A percentile compares a stretch with the other conserved stretches of the same genome.
Evolutionary conservation across 2,888 invertebrate genomes (phyloP).

Genomic region (Campaea margaritaria): DNA sequence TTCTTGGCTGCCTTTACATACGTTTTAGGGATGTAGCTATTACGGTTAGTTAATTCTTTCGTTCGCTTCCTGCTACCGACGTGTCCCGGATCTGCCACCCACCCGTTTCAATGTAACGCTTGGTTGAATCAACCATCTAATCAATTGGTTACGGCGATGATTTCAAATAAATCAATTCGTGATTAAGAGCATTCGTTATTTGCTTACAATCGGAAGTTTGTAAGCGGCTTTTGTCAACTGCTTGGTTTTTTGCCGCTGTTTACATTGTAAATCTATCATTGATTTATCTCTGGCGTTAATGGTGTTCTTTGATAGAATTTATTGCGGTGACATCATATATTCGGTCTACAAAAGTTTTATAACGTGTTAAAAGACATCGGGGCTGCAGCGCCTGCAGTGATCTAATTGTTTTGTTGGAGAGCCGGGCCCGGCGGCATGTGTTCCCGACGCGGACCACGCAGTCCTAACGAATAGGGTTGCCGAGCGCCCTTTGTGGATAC

Average conservation of each 20-base stretch:
- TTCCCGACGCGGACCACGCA: slow-evolving; percentile 38
- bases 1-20: slow-evolving; percentile 44
- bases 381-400: slow-evolving; percentile 52
- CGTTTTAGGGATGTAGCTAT: slow-evolving; percentile 46
- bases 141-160: slow-evolving; percentile 66
- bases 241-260: slow-evolving; percentile 38
- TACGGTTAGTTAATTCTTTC: slow-evolving; percentile 66
- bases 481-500: slow-evolving; percentile 38
- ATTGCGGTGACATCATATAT: slow-evolving; percentile 42
- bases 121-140: slow-evolving; percentile 58
- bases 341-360: slow-evolving; percentile 54
- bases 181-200: slow-evolving; percentile 54
- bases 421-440: slow-evolving; percentile 57
- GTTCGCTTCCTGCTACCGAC: slow-evolving; percentile 51
- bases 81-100: slow-evolving; percentile 44
- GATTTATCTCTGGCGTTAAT: slow-evolving; percentile 33
- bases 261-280: slow-evolving; percentile 43
- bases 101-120: slow-evolving; percentile 62
- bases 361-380: slow-evolving; percentile 56
- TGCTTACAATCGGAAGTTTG: slow-evolving; percentile 53
- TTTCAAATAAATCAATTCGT: slow-evolving; percentile 56
- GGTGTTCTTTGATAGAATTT: slow-evolving; percentile 38
- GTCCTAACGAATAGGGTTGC: slow-evolving; percentile 66
- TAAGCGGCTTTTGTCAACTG: slow-evolving; percentile 27
- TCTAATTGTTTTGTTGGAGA: slow-evolving; percentile 72